Evolutionary conservation across 2,113 vertebrate species (phyloP).

Genomic region (Erpornis zantholeuca): DNA sequence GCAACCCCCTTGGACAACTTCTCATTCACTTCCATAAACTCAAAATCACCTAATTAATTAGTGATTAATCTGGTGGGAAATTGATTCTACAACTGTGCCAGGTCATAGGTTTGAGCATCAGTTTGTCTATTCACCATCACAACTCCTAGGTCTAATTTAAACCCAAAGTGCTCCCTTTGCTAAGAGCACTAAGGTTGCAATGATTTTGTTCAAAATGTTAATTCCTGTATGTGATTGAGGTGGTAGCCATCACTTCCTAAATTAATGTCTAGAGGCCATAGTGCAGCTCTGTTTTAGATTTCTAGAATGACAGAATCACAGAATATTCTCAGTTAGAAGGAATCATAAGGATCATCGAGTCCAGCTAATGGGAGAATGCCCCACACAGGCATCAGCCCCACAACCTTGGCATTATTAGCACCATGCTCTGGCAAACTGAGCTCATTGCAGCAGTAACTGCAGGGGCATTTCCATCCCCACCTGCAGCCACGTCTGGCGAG

Average conservation of each 20-base stretch:
- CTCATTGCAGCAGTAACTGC: not conserved
- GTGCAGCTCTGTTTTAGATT: not conserved
- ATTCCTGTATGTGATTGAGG: not conserved
- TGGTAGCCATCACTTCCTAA: not conserved
- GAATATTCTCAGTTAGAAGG: not conserved
- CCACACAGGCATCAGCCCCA: not conserved
- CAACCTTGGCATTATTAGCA: not conserved
- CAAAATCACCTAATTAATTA: not conserved
- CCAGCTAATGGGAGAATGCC: not conserved
- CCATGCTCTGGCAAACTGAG: not conserved
- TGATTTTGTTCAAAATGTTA: not conserved
- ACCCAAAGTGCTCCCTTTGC: not conserved
- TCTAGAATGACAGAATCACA: not conserved
- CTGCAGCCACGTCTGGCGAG: not conserved
- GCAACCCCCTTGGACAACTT: not conserved
- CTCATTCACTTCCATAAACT: not conserved
- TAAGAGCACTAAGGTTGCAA: not conserved
- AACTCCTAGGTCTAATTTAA: not conserved
- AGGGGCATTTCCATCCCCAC: not conserved
- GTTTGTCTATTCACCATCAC: not conserved
- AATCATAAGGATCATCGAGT: rapidly evolving
- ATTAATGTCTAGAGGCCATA: not conserved
- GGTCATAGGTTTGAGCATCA: not conserved
- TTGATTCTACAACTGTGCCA: not conserved
- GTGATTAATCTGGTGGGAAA: not conserved